Evolutionary conservation across 2,888 invertebrate genomes (phyloP).

Genomic region (Scaeva pyrastri): DNA sequence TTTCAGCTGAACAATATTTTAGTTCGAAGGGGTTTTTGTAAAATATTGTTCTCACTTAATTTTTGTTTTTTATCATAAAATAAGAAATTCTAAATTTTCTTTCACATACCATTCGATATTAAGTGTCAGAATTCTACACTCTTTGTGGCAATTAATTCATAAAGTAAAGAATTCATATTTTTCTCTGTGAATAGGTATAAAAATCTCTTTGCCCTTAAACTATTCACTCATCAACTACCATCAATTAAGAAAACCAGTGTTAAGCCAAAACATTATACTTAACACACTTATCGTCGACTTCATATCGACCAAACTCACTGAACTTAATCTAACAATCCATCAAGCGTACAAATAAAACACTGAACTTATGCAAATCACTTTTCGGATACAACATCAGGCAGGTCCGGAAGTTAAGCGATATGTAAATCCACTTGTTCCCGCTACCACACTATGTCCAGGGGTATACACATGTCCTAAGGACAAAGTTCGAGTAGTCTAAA

Average conservation of each 20-base stretch:
- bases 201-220: too few relatives aligned
- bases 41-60: too few relatives aligned
- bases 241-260: conserved; percentile 7
- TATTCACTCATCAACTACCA: neutral
- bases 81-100: too few relatives aligned
- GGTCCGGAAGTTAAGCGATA: conserved; percentile 50
- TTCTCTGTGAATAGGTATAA: too few relatives aligned
- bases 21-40: too few relatives aligned
- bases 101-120: too few relatives aligned
- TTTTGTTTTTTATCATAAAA: too few relatives aligned
- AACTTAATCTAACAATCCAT: conserved; percentile 33
- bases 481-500: conserved; percentile 61
- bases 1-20: too few relatives aligned
- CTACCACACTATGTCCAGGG: conserved; percentile 16
- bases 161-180: too few relatives aligned
- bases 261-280: conserved; percentile 11
- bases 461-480: conserved; percentile 61
- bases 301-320: conserved; percentile 20
- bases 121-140: too few relatives aligned
- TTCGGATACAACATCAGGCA: neutral
- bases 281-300: conserved; percentile 13
- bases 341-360: conserved; percentile 13
- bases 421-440: conserved; percentile 68
- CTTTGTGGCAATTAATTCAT: too few relatives aligned
- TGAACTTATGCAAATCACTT: conserved; percentile 30